phyloP scores from a whole-genome alignment of 2,888 invertebrate genomes.

The Ectemnius lituratus region DNA sequence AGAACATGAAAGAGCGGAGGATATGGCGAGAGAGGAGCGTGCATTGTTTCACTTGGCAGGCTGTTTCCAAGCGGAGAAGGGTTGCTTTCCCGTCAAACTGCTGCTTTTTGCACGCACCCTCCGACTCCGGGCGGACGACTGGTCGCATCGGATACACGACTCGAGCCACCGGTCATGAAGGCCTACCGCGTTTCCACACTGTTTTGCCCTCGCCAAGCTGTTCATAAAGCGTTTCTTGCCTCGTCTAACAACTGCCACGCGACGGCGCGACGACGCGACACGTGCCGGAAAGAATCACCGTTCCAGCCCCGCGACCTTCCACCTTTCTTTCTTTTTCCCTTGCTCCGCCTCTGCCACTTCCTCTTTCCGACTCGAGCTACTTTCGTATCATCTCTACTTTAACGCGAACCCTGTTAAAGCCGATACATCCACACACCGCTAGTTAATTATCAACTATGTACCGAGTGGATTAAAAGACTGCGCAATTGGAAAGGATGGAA shows the following conservation, averaged over 20 bases:
- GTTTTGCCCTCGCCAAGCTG: slow-evolving; percentile 36
- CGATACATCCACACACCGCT: too few species aligned
- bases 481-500: too few species aligned
- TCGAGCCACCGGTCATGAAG: too few species aligned
- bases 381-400: too few species aligned
- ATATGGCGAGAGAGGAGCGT: slow-evolving; percentile 20
- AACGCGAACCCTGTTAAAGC: neutral
- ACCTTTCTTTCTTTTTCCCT: neutral
- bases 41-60: slow-evolving; percentile 56
- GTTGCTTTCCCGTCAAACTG: slow-evolving; percentile 58
- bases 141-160: neutral
- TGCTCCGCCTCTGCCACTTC: too few species aligned
- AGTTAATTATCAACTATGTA: too few species aligned
- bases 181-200: slow-evolving; percentile 48
- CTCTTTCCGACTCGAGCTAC: too few species aligned
- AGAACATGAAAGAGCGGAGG: slow-evolving; percentile 1
- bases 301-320: slow-evolving; percentile 34
- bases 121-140: neutral
- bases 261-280: slow-evolving; percentile 27
- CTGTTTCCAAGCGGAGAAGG: slow-evolving; percentile 52
- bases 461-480: too few species aligned
- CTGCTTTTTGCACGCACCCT: slow-evolving; percentile 44
- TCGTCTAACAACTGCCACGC: slow-evolving; percentile 31
- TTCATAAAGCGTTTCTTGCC: slow-evolving; percentile 48
- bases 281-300: slow-evolving; percentile 45